Percentiles rank a stretch among this genome's conserved stretches.
Evolutionary conservation across 2,888 invertebrate genomes (phyloP).

Genomic region (Mythimna impura): DNA sequence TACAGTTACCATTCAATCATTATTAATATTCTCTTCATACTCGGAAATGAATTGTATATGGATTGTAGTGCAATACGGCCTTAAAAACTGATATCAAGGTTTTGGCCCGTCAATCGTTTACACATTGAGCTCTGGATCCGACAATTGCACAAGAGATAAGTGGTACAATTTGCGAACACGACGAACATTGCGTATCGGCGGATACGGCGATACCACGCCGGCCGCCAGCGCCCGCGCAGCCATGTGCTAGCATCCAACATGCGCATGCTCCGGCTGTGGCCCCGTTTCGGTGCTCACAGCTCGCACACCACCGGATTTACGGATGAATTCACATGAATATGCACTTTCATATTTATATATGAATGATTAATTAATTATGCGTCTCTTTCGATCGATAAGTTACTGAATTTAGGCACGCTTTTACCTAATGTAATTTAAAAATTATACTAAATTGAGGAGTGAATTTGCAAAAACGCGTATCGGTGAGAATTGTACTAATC

Average conservation of each 20-base stretch:
- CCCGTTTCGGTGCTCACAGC: constrained; percentile 74
- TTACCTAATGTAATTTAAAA: constrained; percentile 17
- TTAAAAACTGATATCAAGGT: constrained; percentile 58
- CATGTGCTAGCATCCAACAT: constrained; percentile 26
- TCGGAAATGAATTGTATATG: constrained; percentile 28
- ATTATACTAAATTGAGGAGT: background rate
- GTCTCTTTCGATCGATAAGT: constrained; percentile 27
- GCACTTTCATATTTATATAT: constrained; percentile 63
- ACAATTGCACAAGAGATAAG: constrained; percentile 62
- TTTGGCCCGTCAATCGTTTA: constrained; percentile 36
- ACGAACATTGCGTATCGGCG: constrained; percentile 61
- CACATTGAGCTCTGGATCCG: constrained; percentile 39
- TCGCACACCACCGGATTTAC: constrained; percentile 75
- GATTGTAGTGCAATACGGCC: constrained; percentile 25
- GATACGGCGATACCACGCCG: constrained; percentile 57
- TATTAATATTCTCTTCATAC: constrained; percentile 6
- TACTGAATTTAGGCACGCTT: constrained; percentile 31
- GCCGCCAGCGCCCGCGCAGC: constrained; percentile 1
- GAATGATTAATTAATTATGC: constrained; percentile 38
- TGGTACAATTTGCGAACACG: constrained; percentile 57
- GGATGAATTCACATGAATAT: constrained; percentile 75
- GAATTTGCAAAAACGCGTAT: background rate
- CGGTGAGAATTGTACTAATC: background rate
- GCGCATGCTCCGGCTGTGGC: constrained; percentile 68
- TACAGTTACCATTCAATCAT: constrained; percentile 3